Conservation (phyloP, 2,113 vertebrate species). For the Catharus minimus region DNA sequence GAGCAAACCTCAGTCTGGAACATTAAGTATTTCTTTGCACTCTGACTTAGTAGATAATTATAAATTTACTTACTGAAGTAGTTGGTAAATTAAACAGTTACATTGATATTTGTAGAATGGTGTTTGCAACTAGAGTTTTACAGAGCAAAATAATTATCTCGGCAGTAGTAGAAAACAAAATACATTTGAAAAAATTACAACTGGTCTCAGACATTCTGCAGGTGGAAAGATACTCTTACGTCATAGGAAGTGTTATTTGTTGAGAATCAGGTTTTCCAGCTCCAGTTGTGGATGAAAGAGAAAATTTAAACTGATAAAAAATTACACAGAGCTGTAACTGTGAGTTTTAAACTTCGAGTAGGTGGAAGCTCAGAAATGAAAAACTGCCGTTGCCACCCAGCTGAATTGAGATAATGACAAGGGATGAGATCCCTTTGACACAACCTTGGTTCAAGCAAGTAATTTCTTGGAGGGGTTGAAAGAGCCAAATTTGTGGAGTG, state of each 20-base stretch:
- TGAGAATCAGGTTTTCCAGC: not conserved
- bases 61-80: not conserved
- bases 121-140: not conserved
- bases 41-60: not conserved
- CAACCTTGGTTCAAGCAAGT: not conserved
- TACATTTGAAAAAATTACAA: not conserved
- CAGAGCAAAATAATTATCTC: not conserved
- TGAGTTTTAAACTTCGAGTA: not conserved
- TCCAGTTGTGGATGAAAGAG: not conserved
- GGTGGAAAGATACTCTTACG: not conserved
- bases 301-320: not conserved
- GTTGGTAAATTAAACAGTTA: not conserved
- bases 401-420: not conserved
- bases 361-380: not conserved
- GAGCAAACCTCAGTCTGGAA: conserved; percentile 8
- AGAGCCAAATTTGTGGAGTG: not conserved
- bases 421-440: not conserved
- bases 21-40: not conserved
- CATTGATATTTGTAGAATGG: not conserved
- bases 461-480: not conserved
- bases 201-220: not conserved
- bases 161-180: not conserved
- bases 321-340: not conserved
- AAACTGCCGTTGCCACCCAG: not conserved
- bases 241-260: not conserved